Evolutionary conservation across 2,797 vertebrate genomes (phyloP).

Genomic region (Pteropus rufus): DNA sequence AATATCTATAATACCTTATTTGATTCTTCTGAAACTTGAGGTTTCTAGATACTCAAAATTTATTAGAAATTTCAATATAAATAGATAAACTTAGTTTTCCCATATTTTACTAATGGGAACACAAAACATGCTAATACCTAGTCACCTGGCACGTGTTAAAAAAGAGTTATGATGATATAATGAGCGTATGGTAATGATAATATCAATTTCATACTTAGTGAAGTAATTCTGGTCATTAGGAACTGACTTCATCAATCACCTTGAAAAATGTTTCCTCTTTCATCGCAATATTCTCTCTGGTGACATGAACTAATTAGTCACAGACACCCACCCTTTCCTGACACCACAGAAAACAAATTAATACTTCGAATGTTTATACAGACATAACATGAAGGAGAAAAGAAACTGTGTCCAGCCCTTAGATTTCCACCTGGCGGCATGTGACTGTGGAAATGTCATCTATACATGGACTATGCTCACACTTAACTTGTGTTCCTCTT

Average conservation of each 20-base stretch:
- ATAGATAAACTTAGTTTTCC: not conserved
- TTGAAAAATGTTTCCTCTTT: conserved; percentile 37
- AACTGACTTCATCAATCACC: conserved; percentile 29
- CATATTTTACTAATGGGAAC: not conserved
- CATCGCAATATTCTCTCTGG: not conserved
- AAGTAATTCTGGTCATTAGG: conserved; percentile 31
- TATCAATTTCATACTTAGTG: conserved; percentile 26
- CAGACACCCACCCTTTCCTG: not conserved
- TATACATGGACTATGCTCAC: not conserved
- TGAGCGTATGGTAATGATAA: not conserved
- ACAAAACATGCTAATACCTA: not conserved
- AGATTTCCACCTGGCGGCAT: not conserved
- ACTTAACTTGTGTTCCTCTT: not conserved
- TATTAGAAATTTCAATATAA: conserved; percentile 20
- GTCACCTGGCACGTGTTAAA: not conserved
- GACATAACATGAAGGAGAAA: not conserved
- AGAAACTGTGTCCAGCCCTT: not conserved
- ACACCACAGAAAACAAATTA: not conserved
- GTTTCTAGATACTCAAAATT: not conserved
- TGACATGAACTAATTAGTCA: conserved; percentile 22
- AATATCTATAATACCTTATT: not conserved
- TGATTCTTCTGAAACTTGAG: conserved; percentile 10
- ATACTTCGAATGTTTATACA: not conserved
- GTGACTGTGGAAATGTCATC: not conserved
- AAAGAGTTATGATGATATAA: not conserved